A percentile compares a stretch with the other conserved stretches of the same genome.
phyloP scores from a whole-genome alignment of 2,888 invertebrate species.

The Chloroclystis v-ata region DNA sequence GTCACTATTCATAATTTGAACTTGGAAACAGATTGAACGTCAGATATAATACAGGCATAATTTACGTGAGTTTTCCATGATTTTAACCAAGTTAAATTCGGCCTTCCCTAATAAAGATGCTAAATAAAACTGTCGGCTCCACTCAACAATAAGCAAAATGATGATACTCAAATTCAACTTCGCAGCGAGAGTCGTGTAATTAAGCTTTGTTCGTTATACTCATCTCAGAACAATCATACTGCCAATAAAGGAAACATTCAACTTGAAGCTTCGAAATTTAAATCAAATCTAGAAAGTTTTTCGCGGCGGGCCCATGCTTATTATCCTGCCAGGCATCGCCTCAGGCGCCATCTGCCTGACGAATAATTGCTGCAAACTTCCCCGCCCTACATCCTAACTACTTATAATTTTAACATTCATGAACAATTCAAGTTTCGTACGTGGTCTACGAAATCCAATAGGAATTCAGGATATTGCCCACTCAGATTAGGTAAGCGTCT shows the following conservation, averaged over 20 bases:
- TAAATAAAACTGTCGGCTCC: no score
- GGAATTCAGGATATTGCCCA: conserved; percentile 6
- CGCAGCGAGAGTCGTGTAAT: conserved; percentile 1
- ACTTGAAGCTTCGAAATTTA: conserved; percentile 27
- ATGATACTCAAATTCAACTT: no score
- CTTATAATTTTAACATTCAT: conserved; percentile 30
- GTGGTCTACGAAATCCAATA: conserved; percentile 16
- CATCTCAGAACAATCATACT: conserved; percentile 3
- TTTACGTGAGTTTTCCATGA: no score
- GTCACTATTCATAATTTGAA: no score
- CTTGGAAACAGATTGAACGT: no score
- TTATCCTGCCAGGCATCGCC: conserved; percentile 22
- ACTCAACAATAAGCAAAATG: no score
- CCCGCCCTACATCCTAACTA: conserved; percentile 29
- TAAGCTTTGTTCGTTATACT: conserved; percentile 4
- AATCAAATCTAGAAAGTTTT: conserved; percentile 31
- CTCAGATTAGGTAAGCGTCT: conserved; percentile 11
- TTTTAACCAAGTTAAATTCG: no score
- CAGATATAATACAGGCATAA: no score
- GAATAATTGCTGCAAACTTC: conserved; percentile 45
- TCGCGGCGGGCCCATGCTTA: conserved; percentile 26
- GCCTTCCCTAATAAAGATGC: no score
- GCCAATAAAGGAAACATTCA: conserved; percentile 18
- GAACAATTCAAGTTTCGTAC: conserved; percentile 30
- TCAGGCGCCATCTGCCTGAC: conserved; percentile 37